These are phyloP conservation scores for Pogonocichla stellata DNA, from an alignment of 2,113 vertebrate species.

Conservation along the genomic window DNA sequence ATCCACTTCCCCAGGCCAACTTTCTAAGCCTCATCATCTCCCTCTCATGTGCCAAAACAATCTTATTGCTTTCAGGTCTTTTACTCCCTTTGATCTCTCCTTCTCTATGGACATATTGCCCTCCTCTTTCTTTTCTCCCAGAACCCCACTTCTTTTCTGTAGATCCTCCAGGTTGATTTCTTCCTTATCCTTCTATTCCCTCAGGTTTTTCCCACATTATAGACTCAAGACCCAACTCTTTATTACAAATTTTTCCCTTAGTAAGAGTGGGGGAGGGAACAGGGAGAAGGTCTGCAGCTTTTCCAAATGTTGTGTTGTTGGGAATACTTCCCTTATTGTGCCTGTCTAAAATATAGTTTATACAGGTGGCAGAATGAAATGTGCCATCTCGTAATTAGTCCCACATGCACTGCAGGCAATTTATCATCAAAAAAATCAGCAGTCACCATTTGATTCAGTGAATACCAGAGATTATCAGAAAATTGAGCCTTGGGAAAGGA, in stretches of 20 bases:
- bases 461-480: conserved; percentile 58
- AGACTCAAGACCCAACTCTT: not conserved
- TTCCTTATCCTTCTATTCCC: conserved; percentile 25
- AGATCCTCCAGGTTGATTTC: conserved; percentile 51
- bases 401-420: conserved; percentile 70
- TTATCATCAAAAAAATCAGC: conserved; percentile 78
- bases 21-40: conserved; percentile 35
- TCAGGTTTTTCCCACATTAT: conserved; percentile 11
- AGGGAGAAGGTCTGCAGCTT: not conserved
- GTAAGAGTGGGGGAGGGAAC: not conserved
- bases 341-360: conserved; percentile 63
- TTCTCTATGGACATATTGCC: conserved; percentile 52
- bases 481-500: not conserved
- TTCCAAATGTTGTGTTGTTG: conserved; percentile 37
- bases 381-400: conserved; percentile 77
- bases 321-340: conserved; percentile 46
- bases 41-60: conserved; percentile 39
- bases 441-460: conserved; percentile 48
- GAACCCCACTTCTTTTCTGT: conserved; percentile 12
- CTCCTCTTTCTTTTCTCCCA: conserved; percentile 36
- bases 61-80: conserved; percentile 50
- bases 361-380: conserved; percentile 75
- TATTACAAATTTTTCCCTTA: not conserved
- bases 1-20: conserved; percentile 46
- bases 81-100: conserved; percentile 44